Evolutionary conservation across 1,140 invertebrate species (phyloP).

Genomic region (Fopius arisanus): DNA sequence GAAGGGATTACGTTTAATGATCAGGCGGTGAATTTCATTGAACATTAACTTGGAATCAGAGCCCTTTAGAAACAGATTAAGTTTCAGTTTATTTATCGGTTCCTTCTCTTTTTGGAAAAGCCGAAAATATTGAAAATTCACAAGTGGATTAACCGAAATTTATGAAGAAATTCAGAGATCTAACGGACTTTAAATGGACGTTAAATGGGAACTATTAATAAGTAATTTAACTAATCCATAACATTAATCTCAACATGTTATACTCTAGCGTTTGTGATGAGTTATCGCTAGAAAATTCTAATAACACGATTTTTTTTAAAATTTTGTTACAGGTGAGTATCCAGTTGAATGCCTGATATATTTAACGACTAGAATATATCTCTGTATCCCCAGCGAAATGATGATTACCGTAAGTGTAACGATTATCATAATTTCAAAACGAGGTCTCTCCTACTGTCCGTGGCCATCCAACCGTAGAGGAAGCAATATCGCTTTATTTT

Average conservation of each 20-base stretch:
- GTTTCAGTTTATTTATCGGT: too few relatives aligned
- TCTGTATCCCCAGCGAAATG: background rate
- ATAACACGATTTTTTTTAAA: conserved; percentile 4
- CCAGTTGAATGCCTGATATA: conserved; percentile 5
- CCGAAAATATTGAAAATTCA: too few relatives aligned
- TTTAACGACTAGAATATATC: background rate
- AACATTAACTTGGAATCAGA: background rate
- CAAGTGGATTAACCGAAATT: too few relatives aligned
- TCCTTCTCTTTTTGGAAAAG: too few relatives aligned
- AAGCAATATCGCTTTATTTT: conserved; percentile 12
- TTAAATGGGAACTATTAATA: too few relatives aligned
- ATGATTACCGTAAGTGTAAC: conserved; percentile 22
- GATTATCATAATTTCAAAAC: conserved; percentile 25
- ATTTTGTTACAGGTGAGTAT: conserved; percentile 35
- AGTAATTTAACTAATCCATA: too few relatives aligned
- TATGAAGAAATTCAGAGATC: too few relatives aligned
- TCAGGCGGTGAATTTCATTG: background rate
- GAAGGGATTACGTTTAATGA: background rate
- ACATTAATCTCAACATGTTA: background rate
- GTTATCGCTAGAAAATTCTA: background rate
- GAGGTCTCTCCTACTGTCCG: background rate
- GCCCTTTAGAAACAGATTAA: background rate
- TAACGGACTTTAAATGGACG: too few relatives aligned
- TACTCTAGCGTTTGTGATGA: too few relatives aligned
- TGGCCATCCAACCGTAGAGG: background rate